Evolutionary conservation across 1,140 invertebrate genomes (phyloP).

Genomic region (Schmidtea mediterranea): DNA sequence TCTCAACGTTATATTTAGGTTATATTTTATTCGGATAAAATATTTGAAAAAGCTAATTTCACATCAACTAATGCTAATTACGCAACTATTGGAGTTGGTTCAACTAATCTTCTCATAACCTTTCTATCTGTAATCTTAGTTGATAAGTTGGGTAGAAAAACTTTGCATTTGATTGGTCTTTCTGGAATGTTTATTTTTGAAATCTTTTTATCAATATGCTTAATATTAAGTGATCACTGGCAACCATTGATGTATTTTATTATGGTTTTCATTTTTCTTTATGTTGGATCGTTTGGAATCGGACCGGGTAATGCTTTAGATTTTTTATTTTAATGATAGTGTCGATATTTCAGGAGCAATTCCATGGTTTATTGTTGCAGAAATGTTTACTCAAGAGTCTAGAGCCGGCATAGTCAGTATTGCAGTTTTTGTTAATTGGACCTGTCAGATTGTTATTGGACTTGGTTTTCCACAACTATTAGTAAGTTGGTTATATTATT

Average conservation of each 20-base stretch:
- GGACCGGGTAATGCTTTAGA: slow-evolving; percentile 13
- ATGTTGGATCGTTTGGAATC: slow-evolving; percentile 22
- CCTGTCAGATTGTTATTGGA: slow-evolving; percentile 10
- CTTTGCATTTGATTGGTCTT: slow-evolving; percentile 5
- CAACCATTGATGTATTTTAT: slow-evolving; percentile 8
- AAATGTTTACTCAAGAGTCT: slow-evolving; percentile 11
- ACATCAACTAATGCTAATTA: slow-evolving; percentile 31
- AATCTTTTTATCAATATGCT: slow-evolving; percentile 2
- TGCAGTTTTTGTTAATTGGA: slow-evolving; percentile 11
- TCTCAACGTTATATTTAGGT: slow-evolving; percentile 36
- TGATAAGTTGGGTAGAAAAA: slow-evolving; percentile 12
- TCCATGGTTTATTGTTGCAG: slow-evolving; percentile 10
- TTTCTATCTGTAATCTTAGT: slow-evolving; percentile 30
- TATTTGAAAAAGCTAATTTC: slow-evolving; percentile 40
- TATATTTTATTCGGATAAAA: slow-evolving; percentile 47
- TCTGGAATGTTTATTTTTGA: slow-evolving; percentile 6
- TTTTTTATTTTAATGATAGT: not conserved
- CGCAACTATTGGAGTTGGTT: slow-evolving; percentile 41
- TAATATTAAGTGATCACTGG: slow-evolving; percentile 4
- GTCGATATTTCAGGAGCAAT: slow-evolving; percentile 3
- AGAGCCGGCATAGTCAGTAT: slow-evolving; percentile 10
- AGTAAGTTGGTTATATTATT: slow-evolving; percentile 4
- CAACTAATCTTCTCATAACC: slow-evolving; percentile 42
- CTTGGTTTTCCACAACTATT: slow-evolving; percentile 11
- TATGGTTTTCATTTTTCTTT: slow-evolving; percentile 12